Base-by-base conservation (phyloP, 2,888 invertebrate genomes). In the Aphidoletes aphidimyza region DNA sequence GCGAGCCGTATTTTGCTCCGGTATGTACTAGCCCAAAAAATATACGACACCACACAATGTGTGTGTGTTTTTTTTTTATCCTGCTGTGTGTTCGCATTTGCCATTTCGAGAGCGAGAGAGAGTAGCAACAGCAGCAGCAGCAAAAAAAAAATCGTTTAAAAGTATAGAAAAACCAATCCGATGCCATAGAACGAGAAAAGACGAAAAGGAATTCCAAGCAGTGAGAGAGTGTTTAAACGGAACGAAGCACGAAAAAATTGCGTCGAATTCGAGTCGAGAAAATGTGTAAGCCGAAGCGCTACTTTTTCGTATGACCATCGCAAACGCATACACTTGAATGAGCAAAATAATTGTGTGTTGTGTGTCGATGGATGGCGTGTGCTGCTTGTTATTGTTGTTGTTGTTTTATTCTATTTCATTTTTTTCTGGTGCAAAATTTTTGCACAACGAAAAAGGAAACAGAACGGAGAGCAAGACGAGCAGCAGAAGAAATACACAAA, bases 281-380 rank as follows among this genome's bases (percentile, higher is more conserved):
- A 37, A 37, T 0, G 78, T 36, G 17, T 5, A 5, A 78, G n/a
- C 11, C n/a, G n/a, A 36, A 36, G 36, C 78, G 14, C 36, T 34
- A 36, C 78, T 26, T 69, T 30, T 30, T 14, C 17, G 69, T 30
- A 69, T 69, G 69, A 69, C 69, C 69, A 69, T 69, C 69, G 34
- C 34, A 69, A 69, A 69, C 69, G 69, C 69, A 69, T 69, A 69
- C 69, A 69, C 3, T 11, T 30, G 69, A 69, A 30, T 30, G 11
- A 30, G 69, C 69, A 69, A 69, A 69, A 30, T 54, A 54, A 54
- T 69, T 69, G 69, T 69, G 34, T 54, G 26, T n/a, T 54, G 26
- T 26, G 26, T 54, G 19, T 19, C 69, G 30, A 69, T 69, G 69
- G 69, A 69, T 69, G n/a, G n/a, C n/a, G n/a, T n/a, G n/a, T n/a